These are phyloP conservation scores for Dynastes hyllus DNA, from an alignment of 2,888 invertebrate species.

Conservation along the genomic window DNA sequence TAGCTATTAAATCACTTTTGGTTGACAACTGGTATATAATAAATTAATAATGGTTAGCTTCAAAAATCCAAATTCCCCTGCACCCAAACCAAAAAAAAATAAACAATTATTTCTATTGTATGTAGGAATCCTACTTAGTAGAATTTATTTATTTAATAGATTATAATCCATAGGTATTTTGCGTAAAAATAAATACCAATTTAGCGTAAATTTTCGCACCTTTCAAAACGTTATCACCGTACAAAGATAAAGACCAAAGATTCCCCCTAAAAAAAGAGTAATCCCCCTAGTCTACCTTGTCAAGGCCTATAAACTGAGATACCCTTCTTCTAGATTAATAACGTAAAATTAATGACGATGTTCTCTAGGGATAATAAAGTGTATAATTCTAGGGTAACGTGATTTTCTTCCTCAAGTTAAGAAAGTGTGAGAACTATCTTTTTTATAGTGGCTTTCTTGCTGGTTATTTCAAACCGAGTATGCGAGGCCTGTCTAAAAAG, in stretches of 20 bases:
- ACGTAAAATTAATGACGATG: slow-evolving; percentile 22
- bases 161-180: too few relatives aligned
- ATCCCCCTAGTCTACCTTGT: slow-evolving; percentile 14
- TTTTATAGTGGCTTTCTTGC: slow-evolving; percentile 1
- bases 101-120: too few relatives aligned
- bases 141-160: too few relatives aligned
- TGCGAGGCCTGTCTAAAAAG: too few relatives aligned
- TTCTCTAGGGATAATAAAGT: slow-evolving; percentile 13
- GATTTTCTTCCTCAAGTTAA: slow-evolving; percentile 8
- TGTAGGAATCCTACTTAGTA: too few relatives aligned
- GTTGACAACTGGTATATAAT: too few relatives aligned
- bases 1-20: too few relatives aligned
- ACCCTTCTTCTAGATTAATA: neutral
- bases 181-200: too few relatives aligned
- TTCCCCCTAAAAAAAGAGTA: neutral
- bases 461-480: neutral
- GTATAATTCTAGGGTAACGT: neutral
- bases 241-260: slow-evolving; percentile 45
- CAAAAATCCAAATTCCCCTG: too few relatives aligned
- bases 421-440: neutral
- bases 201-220: slow-evolving; percentile 11
- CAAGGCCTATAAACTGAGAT: slow-evolving; percentile 43
- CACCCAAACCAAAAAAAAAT: too few relatives aligned
- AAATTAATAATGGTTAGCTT: too few relatives aligned
- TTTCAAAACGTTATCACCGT: slow-evolving; percentile 16